Conservation (phyloP, 2,113 vertebrate genomes). For the Cheilinus undulatus region DNA sequence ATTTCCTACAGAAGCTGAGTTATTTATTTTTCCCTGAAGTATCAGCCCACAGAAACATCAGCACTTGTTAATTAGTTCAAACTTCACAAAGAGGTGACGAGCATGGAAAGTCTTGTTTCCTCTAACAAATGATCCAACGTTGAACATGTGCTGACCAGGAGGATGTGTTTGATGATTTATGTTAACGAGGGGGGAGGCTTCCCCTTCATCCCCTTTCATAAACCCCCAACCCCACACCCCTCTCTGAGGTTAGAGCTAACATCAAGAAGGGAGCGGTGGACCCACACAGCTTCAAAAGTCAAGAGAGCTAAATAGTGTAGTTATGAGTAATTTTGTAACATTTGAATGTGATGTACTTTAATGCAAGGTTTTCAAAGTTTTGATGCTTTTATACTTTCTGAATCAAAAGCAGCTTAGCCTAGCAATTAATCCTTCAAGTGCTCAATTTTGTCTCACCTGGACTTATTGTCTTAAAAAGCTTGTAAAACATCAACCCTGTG, state of each 20-base stretch:
- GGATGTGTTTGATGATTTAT: conserved; percentile 36
- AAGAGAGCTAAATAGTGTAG: not conserved
- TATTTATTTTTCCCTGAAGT: too few relatives aligned
- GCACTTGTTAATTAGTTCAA: not conserved
- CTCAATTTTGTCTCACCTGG: too few relatives aligned
- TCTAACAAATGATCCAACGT: conserved; percentile 36
- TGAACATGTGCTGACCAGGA: conserved; percentile 20
- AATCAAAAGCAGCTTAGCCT: too few relatives aligned
- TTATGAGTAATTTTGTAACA: not conserved
- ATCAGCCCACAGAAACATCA: not conserved
- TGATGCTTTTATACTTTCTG: too few relatives aligned
- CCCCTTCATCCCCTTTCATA: conserved; percentile 31
- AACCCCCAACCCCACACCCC: not conserved
- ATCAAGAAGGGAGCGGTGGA: not conserved
- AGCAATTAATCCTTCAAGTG: too few relatives aligned
- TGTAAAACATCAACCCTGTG: too few relatives aligned
- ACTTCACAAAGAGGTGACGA: conserved; percentile 6
- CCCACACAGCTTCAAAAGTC: conserved; percentile 16
- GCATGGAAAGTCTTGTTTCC: conserved; percentile 39
- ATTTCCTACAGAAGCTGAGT: too few relatives aligned
- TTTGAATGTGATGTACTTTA: too few relatives aligned
- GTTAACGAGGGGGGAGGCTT: conserved; percentile 3
- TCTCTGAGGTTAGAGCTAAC: conserved; percentile 24
- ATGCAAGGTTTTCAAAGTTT: too few relatives aligned
- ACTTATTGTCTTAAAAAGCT: too few relatives aligned